Evolutionary conservation across 2,888 invertebrate species (phyloP), one percentile per base, ranked within the genome.

Genomic region (Pollenia angustigena): DNA sequence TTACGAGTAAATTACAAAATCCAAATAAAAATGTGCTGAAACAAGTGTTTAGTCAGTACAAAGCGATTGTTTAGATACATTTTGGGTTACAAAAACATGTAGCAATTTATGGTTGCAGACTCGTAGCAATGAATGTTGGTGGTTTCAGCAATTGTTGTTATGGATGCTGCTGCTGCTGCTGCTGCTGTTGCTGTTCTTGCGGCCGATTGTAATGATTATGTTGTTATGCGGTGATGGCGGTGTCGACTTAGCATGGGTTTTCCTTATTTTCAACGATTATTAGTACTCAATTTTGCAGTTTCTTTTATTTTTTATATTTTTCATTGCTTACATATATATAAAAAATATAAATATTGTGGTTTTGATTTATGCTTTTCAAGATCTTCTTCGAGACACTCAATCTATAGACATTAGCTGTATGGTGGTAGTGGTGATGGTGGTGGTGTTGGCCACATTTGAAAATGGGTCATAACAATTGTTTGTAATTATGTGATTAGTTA

Each of bases 401-500:
- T 52, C 50, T 40, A 60, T 50, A 9, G 42, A 40, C 12, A 32
- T 54, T 16, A n/a, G 42, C 16, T 42, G 44, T 42, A 10, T 42
- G 32, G 40, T 42, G 32, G 40, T 62, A 50, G 18, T 50, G 58
- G 58, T 32, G 32, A 7, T 42, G 40, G 16, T 62, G 62, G 14
- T 52, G 58, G 58, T 32, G 32, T 11, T 10, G 58, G 58, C 79
- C 69, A 81, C 75, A 76, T 76, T 80, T 48, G 66, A 76, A 87
- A 87, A 83, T 87, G 48, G 86, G 86, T 87, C 86, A 87, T n/a
- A 79, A 66, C 80, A 87, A 87, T 87, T 83, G 83, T 76, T 66
- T 81, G 80, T 80, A 87, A 87, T 87, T 83, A 83, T 87, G 83
- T 83, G 86, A 87, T 87, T 87, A 87, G 83, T 68, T 83, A 83